phyloP scores from a whole-genome alignment of 2,797 vertebrate species.

The Apodemus agrarius region DNA sequence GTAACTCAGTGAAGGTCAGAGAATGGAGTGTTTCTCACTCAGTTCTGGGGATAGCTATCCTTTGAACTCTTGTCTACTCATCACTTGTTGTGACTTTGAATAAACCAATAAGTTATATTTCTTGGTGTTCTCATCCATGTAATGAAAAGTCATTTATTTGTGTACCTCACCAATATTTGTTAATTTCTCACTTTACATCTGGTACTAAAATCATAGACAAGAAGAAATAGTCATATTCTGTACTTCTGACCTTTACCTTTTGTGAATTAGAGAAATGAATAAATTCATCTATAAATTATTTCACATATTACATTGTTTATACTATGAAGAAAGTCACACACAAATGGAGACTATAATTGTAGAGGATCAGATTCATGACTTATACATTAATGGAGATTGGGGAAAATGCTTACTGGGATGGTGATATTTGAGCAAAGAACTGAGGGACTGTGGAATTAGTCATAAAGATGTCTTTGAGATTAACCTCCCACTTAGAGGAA shows the following conservation, averaged over 20 bases:
- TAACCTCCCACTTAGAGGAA: neutral
- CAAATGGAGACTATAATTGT: accelerated
- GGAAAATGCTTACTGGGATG: neutral
- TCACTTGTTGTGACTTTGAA: neutral
- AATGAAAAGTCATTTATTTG: neutral
- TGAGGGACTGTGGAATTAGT: neutral
- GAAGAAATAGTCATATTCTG: neutral
- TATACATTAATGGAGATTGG: neutral
- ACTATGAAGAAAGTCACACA: neutral
- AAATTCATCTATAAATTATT: neutral
- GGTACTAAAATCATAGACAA: neutral
- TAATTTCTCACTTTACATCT: neutral
- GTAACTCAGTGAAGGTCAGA: neutral
- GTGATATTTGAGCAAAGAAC: neutral
- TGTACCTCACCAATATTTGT: neutral
- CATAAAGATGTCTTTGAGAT: too few relatives aligned
- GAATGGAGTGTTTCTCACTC: neutral
- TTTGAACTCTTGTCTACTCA: neutral
- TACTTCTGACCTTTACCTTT: neutral
- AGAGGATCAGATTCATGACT: neutral
- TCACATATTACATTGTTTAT: neutral
- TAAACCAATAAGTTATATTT: neutral
- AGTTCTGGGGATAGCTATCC: neutral
- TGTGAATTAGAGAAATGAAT: neutral
- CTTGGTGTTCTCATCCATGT: neutral